Evolutionary conservation across 2,113 vertebrate species (phyloP).

Genomic region (Hemiprocne comata): DNA sequence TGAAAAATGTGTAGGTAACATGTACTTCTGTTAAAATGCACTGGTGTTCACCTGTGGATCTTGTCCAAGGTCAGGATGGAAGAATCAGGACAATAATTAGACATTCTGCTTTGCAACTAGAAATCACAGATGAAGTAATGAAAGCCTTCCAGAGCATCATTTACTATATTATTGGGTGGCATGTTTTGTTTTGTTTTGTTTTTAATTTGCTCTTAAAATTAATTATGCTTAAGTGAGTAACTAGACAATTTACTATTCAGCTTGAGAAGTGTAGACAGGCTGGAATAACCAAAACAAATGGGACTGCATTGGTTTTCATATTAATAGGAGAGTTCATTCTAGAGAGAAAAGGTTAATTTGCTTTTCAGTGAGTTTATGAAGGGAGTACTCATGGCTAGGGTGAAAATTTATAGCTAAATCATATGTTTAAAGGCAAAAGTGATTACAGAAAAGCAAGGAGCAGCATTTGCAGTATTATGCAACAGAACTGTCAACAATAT

Average conservation of each 20-base stretch:
- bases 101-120: constrained; percentile 13
- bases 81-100: background rate
- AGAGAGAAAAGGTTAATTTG: constrained; percentile 80
- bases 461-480: constrained; percentile 22
- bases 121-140: background rate
- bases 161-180: background rate
- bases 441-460: constrained; percentile 63
- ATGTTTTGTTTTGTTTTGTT: background rate
- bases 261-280: constrained; percentile 50
- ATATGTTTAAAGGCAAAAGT: constrained; percentile 70
- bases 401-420: constrained; percentile 73
- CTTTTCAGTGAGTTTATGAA: constrained; percentile 74
- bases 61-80: background rate
- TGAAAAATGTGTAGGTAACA: background rate
- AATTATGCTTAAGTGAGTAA: constrained; percentile 61
- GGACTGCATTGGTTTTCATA: constrained; percentile 73
- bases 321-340: constrained; percentile 70
- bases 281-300: constrained; percentile 58
- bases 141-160: constrained; percentile 63
- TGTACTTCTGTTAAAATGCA: background rate
- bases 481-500: constrained; percentile 19
- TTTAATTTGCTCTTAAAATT: constrained; percentile 73
- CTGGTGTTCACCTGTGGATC: background rate
- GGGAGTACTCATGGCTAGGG: constrained; percentile 51
- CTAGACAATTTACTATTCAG: constrained; percentile 47